Evolutionary conservation across 2,888 invertebrate species (phyloP), one percentile per base, ranked within the genome.

Genomic region (Watsonalla binaria): DNA sequence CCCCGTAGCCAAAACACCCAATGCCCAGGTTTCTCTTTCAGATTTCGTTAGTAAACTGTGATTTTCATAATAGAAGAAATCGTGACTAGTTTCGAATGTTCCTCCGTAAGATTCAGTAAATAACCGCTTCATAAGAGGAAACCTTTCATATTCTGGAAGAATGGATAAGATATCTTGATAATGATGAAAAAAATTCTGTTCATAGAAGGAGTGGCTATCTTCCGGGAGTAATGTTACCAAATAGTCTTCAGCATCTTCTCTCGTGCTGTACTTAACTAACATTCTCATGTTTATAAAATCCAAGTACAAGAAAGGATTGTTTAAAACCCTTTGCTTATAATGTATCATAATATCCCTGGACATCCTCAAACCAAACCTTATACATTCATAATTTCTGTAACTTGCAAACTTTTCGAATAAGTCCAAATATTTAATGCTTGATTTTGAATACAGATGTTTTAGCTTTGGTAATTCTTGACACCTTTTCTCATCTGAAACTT

Each of bases 391-490:
- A 24, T 24, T 24, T 6, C 6, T 13, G 11, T 47, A 42, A 11
- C 2, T 39, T 8, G 52, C 51, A 51, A 70, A 62, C 37, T 63
- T 72, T 64, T 84, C 84, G 13, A 82, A 55, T 50, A 84, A 54
- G 58, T 79, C 62, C 53, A 85, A 71, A 61, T 79, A 85, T 50
- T 69, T 63, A 6, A 56, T 58, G 61, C 63, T 62, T 0, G 74
- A 76, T 53, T 74, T 55, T 6, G 72, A 53, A 57, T 61, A 65
- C 54, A 62, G 42, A 45, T 62, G 49, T 42, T 56, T 53, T 33
- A 47, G 24, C 5, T 47, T 47, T 33, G 24, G 33, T n/a, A 62
- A 55, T 37, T 50, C 45, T 42, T 54, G 45, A 24, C 60, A 11
- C 11, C 37, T 33, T 5, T 46, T 24, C 9, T 14, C 33, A 37